Percentiles rank a stretch among this genome's conserved stretches.
phyloP scores from a whole-genome alignment of 2,888 invertebrate species.

The Tridacna gigas region DNA sequence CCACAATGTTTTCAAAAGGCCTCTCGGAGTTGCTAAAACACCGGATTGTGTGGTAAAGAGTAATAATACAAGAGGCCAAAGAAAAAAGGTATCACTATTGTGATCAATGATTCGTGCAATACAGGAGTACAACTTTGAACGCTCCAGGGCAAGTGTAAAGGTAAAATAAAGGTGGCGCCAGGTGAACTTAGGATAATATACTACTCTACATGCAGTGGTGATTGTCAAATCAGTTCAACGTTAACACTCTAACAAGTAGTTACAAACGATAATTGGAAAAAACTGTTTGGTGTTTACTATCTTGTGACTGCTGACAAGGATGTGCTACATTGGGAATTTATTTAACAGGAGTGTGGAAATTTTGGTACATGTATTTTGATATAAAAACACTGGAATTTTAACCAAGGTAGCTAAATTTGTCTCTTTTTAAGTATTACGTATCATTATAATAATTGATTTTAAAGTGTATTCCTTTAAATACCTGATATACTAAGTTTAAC shows the following conservation, averaged over 20 bases:
- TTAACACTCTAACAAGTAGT: constrained; percentile 32
- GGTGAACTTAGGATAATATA: constrained; percentile 43
- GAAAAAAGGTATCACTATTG: background rate
- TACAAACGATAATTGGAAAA: constrained; percentile 34
- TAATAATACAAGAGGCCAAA: background rate
- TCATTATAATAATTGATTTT: too few species aligned
- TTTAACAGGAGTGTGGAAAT: too few species aligned
- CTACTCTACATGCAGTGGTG: constrained; percentile 25
- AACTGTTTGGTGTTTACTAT: background rate
- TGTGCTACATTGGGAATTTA: too few species aligned
- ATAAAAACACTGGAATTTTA: too few species aligned
- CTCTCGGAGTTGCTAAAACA: background rate
- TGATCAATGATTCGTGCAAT: constrained; percentile 23
- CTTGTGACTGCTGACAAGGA: too few species aligned
- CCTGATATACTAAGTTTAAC: too few species aligned
- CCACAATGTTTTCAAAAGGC: background rate
- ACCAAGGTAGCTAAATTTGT: too few species aligned
- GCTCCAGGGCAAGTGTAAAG: constrained; percentile 29
- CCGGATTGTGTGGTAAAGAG: background rate
- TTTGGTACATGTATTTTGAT: too few species aligned
- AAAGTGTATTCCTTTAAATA: too few species aligned
- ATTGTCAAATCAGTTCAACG: constrained; percentile 33
- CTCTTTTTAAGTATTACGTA: too few species aligned
- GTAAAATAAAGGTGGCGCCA: constrained; percentile 36
- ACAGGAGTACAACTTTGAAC: background rate